Base-by-base conservation (phyloP, 2,888 invertebrate species). In the Odontothrips loti region DNA sequence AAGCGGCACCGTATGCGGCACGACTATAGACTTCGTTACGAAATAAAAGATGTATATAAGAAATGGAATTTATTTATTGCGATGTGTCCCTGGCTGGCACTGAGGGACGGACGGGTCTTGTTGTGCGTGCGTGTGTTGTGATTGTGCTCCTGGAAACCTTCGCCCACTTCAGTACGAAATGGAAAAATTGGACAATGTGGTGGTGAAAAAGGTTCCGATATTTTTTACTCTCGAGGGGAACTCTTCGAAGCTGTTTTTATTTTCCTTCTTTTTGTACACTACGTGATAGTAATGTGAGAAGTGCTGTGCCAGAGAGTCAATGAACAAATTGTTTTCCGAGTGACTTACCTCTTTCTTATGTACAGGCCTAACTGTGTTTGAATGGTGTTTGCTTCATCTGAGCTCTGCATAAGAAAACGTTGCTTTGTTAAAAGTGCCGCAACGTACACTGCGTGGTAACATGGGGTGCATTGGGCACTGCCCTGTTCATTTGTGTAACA, bases 51-150 rank as follows among this genome's bases (percentile, higher is more conserved):
- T 43, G 34, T 43, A 43, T 43, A 43, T 43, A 43, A 43, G 34
- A 43, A 43, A 43, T 43, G 34, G 34, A 43, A 43, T 43, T 43
- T 43, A 43, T 43, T 43, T 43, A 43, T 43, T 43, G 34, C 34
- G 34, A 6, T 43, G 34, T 43, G 34, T 43, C 34, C 63, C 75
- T 81, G 79, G 79, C 81, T 79, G 79, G 79, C 79, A 43, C 20
- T 15, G 63, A 29, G 79, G 34, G 34, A 43, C 34, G 34, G 15
- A 58, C 17, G 17, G 58, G 58, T 15, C 17, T 20, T 75, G 12
- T 75, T 75, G 58, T 58, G 20, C 15, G 12, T 58, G 58, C 8
- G n/a, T 23, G 68, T n/a, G 58, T 58, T 11, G 11, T 11, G 6
- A 15, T 15, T 27, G 27, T 75, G 68, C 23, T 58, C 15, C 12